Conservation (phyloP, 92 coral and sea anemone genomes). For the Plumapathes pennacea region DNA sequence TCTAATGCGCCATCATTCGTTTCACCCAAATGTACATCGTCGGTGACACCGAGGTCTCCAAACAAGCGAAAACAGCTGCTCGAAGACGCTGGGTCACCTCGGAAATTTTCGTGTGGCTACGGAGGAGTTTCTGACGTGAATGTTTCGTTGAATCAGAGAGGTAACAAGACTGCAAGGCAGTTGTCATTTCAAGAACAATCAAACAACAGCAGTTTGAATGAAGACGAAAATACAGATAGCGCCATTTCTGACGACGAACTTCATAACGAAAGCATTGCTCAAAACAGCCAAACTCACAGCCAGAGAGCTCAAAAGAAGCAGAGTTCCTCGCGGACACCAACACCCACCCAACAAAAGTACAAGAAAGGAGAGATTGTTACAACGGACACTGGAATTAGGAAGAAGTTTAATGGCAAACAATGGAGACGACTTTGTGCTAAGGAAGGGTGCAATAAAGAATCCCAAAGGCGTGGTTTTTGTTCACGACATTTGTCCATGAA, state of each 20-base stretch:
- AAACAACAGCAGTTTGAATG: conserved; percentile 23
- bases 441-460: conserved; percentile 93
- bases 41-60: too few species aligned
- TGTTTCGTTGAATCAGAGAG: too few species aligned
- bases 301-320: conserved; percentile 40
- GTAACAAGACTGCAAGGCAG: conserved; percentile 64
- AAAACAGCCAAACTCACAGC: conserved; percentile 5
- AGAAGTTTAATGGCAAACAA: conserved; percentile 96
- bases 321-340: conserved; percentile 64
- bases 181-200: conserved; percentile 54
- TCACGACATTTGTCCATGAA: conserved; percentile 93
- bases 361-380: conserved; percentile 97
- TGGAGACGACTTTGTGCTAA: conserved; percentile 95
- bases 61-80: too few species aligned
- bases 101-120: too few species aligned
- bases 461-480: conserved; percentile 95
- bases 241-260: conserved; percentile 94
- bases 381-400: conserved; percentile 92
- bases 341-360: conserved; percentile 93
- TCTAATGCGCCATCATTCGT: too few species aligned
- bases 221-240: conserved; percentile 91
- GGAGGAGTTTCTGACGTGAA: too few species aligned
- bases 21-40: too few species aligned
- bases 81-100: too few species aligned
- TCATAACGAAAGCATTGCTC: conserved; percentile 45